phyloP scores from a whole-genome alignment of 2,888 invertebrate species.

The Diaprepes abbreviatus region DNA sequence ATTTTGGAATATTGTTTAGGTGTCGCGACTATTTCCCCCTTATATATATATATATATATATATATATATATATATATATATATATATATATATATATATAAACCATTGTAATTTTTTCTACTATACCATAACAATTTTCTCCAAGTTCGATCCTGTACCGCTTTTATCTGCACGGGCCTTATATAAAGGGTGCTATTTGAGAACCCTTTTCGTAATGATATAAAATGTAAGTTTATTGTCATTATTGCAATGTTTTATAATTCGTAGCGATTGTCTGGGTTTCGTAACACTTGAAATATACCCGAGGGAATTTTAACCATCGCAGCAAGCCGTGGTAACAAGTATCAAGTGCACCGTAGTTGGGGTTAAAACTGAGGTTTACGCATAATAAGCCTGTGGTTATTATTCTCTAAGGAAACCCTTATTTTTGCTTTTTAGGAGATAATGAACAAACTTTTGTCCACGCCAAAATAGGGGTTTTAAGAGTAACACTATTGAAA shows the following conservation, averaged over 20 bases:
- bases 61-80: too few species aligned
- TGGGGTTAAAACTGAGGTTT: slow-evolving; percentile 44
- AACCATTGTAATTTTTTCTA: too few species aligned
- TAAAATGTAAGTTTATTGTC: slow-evolving; percentile 53
- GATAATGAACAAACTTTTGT: slow-evolving; percentile 20
- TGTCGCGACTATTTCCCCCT: too few species aligned
- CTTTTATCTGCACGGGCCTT: slow-evolving; percentile 30
- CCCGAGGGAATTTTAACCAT: slow-evolving; percentile 66
- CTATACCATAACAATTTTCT: too few species aligned
- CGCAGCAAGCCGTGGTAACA: slow-evolving; percentile 58
- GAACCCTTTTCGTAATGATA: slow-evolving; percentile 48
- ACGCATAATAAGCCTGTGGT: slow-evolving; percentile 58
- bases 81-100: too few species aligned
- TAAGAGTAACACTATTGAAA: too few species aligned
- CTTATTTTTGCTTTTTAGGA: slow-evolving; percentile 52
- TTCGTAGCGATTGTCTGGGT: slow-evolving; percentile 59
- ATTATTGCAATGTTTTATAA: slow-evolving; percentile 57
- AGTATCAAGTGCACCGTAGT: slow-evolving; percentile 50
- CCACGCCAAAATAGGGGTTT: background rate
- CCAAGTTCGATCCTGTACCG: slow-evolving; percentile 18
- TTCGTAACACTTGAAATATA: slow-evolving; percentile 58
- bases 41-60: too few species aligned
- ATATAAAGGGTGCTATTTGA: slow-evolving; percentile 47
- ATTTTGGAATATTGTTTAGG: too few species aligned
- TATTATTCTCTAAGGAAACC: slow-evolving; percentile 50